Evolutionary conservation across 1,140 invertebrate genomes (phyloP), one percentile per base, ranked within the genome.

Genomic region (Drosophila tani): DNA sequence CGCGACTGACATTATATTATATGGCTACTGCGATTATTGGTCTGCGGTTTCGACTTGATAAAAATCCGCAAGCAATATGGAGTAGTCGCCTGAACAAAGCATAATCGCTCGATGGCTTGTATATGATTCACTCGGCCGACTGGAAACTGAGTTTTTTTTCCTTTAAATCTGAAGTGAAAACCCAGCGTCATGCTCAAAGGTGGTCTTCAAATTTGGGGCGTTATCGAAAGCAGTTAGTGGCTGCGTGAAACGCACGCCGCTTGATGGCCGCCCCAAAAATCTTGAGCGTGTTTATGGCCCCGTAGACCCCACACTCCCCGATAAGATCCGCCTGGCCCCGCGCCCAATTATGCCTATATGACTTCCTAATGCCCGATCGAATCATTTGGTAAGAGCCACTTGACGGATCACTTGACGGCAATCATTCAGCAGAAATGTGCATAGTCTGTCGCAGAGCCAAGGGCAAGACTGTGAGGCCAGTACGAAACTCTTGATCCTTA

Each of bases 141-240:
- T 66, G 49, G 65, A 24, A 41, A 57, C 19, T 40, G 50, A 9
- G 0, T 19, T 40, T 12, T 38, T 46, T 32, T 19, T 15, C 27
- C 7, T 35, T n/a, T 40, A 62, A 53, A 62, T 70, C 65, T 71
- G n/a, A 67, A 81, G 56, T 41, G 6, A 43, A 56, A 45, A 15
- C 17, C 19, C 11, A 50, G 35, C 71, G 80, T 74, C 80, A 74
- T 47, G 53, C 19, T 45, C 67, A 88, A 86, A 77, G 76, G 56
- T 83, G 55, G 66, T 41, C 45, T n/a, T 9, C 11, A 27, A 71
- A 70, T 62, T 21, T 53, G 49, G 55, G 49, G 15, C 53, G 59
- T 69, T 80, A 86, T 86, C 84, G 40, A 77, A 83, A 88, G 38
- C 84, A 86, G 79, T 71, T 69, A 60, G 59, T 58, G 73, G 51